Base-by-base conservation (phyloP, 2,797 vertebrate species). In the Anguilla pacifica region DNA sequence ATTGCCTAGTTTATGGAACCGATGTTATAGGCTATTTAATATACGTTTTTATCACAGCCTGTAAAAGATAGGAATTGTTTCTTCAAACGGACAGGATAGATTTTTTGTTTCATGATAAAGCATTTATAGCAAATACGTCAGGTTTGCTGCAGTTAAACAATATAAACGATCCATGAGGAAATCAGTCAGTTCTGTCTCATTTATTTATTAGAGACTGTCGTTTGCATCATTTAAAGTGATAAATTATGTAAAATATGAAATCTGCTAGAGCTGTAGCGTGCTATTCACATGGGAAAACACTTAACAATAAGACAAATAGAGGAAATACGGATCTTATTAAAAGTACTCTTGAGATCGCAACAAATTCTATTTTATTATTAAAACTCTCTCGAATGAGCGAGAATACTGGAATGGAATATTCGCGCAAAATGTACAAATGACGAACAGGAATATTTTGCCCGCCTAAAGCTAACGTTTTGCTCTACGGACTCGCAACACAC, bases 311-410 rank as follows among this genome's bases (percentile, higher is more conserved):
- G n/a, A 72, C 25, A 1, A 13, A 11, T 72, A 72, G 6, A 72
- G 70, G 28, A 72, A 35, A 72, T 72, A 72, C 35, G 70, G n/a
- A 72, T 28, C 10, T 72, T 35, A 72, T 72, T 72, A 72, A 72
- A 72, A 72, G 70, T 72, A 72, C 70, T 72, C 70, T 9, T 72
- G 70, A 72, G 70, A 72, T 72, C 22, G 28, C 70, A 72, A 72
- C n/a, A 31, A 72, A 72, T 72, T 72, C 11, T 35, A 13, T 72
- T 72, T 72, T 35, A 72, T 28, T 72, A 72, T 11, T 35, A 13
- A 3, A 35, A 31, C 67, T 11, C n/a, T 72, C 10, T 10, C n/a
- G 67, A 72, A 28, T 72, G 67, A n/a, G 67, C 25, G n/a, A 72
- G 25, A 28, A 72, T 72, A 72, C 9, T 31, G 6, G 10, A n/a